Evolutionary conservation across 1,140 invertebrate species (phyloP), one percentile per base, ranked within the genome.

Genomic region (Panagrolaimus sp.): DNA sequence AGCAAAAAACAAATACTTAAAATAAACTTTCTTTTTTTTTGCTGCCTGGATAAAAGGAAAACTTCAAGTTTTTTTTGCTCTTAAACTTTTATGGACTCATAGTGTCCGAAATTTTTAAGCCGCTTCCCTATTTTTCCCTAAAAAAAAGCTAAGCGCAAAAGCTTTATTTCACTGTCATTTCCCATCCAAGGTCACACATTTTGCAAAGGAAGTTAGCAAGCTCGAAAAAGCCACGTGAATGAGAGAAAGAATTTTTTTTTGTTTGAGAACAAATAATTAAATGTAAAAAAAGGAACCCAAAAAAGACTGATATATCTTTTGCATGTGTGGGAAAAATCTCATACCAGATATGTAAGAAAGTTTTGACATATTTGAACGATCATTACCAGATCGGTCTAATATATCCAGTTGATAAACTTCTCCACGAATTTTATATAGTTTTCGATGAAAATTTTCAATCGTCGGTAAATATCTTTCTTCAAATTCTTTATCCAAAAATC

Each of bases 371-470:
- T 91, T 91, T 85, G 92, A 93, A 16, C 91, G 91, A 84, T 92
- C 90, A 84, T 91, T 91, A 53, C 91, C 91, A 53, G 91, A 92
- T 25, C 91, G 92, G 83, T 93, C 91, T 72, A 93, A 83, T 61
- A 92, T 88, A 84, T 93, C 91, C 72, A 93, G 84, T 78, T 91
- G 90, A 85, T 91, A 90, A 38, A 91, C 87, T 80, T 92, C 90
- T 3, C 90, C 91, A 45, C 89, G 87, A 79, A 92, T 91, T 75
- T 90, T 86, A 85, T 92, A 92, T 72, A 91, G 85, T 85, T 92
- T 92, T 57, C 91, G 87, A 81, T 92, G 91, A 82, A 92, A 92
- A 84, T 92, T 91, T 84, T 92, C 91, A 71, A 92, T 92, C 57
- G 91, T 92, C 16, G 91, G 91, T 9, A 90, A 91, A 82, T 92